These are phyloP conservation scores for Acrobasis suavella DNA, from an alignment of 2,888 invertebrate species.

Conservation along the genomic window DNA sequence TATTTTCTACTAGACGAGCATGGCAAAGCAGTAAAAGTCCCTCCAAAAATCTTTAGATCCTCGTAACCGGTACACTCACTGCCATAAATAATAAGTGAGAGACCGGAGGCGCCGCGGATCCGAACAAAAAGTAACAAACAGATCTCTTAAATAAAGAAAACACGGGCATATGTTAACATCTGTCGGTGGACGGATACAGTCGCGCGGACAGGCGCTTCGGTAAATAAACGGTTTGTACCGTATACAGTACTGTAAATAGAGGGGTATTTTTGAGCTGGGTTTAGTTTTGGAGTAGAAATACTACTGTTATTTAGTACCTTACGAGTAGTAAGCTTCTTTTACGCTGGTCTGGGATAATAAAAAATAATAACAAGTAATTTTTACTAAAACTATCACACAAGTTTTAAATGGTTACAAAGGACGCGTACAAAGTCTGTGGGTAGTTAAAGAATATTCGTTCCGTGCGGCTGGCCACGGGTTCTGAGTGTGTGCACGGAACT, in stretches of 20 bases:
- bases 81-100: slow-evolving; percentile 79
- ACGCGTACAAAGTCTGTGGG: too few species aligned
- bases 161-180: slow-evolving; percentile 80
- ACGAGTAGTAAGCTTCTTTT: too few species aligned
- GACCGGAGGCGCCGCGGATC: slow-evolving; percentile 78
- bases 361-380: too few species aligned
- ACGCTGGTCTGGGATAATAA: too few species aligned
- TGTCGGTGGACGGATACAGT: slow-evolving; percentile 62
- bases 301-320: too few species aligned
- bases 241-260: slow-evolving; percentile 20
- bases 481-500: too few species aligned
- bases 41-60: slow-evolving; percentile 40
- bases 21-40: background rate
- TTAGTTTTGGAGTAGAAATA: too few species aligned
- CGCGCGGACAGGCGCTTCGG: slow-evolving; percentile 40
- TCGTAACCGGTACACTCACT: slow-evolving; percentile 59
- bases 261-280: background rate
- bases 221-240: slow-evolving; percentile 42
- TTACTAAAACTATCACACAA: too few species aligned
- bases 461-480: too few species aligned
- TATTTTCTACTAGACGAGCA: too few species aligned
- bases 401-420: too few species aligned
- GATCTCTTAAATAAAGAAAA: slow-evolving; percentile 81
- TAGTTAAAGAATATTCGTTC: too few species aligned
- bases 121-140: slow-evolving; percentile 80